A percentile compares a stretch with the other conserved stretches of the same genome.
phyloP scores from a whole-genome alignment of 2,797 vertebrate species.

The Strix occidentalis region DNA sequence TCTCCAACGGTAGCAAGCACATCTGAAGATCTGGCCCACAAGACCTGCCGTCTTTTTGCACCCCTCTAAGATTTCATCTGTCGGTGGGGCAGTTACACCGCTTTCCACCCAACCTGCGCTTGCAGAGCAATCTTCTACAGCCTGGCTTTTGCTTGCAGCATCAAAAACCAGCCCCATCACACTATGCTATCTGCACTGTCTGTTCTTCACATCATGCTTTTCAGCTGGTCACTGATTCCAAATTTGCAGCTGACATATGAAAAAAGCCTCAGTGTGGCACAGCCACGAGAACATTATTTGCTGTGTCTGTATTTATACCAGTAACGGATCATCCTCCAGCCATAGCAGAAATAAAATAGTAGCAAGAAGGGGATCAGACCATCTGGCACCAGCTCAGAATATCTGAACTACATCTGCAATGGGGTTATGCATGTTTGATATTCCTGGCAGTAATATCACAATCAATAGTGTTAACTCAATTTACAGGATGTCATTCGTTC shows the following conservation, averaged over 20 bases:
- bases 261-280: not conserved
- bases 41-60: not conserved
- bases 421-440: conserved; percentile 11
- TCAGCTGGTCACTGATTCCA: not conserved
- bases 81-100: fast-evolving
- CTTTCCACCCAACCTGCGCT: not conserved
- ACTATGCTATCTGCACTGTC: not conserved
- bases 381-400: conserved; percentile 49
- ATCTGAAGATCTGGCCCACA: not conserved
- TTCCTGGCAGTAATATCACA: conserved; percentile 52
- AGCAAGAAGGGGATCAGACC: conserved; percentile 6
- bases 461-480: conserved; percentile 54
- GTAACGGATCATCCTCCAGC: not conserved
- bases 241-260: not conserved
- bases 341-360: conserved; percentile 29
- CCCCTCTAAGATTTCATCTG: not conserved
- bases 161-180: not conserved
- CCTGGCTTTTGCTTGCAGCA: not conserved
- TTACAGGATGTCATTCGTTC: conserved; percentile 23
- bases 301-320: conserved; percentile 7
- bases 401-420: conserved; percentile 38
- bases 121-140: not conserved
- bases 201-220: not conserved
- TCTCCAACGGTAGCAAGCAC: not conserved
- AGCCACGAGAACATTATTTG: not conserved